Evolutionary conservation across 2,113 vertebrate genomes (phyloP), one percentile per base, ranked within the genome.

Genomic region (Cricetomys ansorgei): DNA sequence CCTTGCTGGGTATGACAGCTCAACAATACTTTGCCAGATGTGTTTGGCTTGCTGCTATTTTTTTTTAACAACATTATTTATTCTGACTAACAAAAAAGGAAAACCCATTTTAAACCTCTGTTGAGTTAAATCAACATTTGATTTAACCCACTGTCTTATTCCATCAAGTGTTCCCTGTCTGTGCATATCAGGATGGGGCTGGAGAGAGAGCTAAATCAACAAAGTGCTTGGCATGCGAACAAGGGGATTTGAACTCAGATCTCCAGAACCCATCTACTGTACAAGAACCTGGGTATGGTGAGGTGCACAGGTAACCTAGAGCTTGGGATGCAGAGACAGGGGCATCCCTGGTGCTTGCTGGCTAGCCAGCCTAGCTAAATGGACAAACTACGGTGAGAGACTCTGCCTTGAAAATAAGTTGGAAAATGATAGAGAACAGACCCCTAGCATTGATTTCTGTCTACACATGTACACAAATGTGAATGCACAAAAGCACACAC

Each of bases 41-140:
- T 37, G 79, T 11, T 83, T 92, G 48, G 62, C 80, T 76, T 50
- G 23, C 15, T 45, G 40, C 15, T 55, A 79, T 89, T 69, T 96
- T 93, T 19, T 77, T 45, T 37, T 37, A 25, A 91, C 17, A 69
- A 75, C 77, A 93, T 64, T 64, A 84, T 88, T 73, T 87, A 79
- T 94, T 69, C 55, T 16, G 43, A 88, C 45, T 83, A 76, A 76
- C 21, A 85, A 65, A 80, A 59, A 43, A 43, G 57, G 70, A 77
- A 87, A 94, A 86, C 1, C 1, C 15, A 69, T 93, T 91, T 80
- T 40, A 90, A 95, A 81, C 15, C 27, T 55, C 55, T 2, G 45
- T 25, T 48, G 4, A 62, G 72, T 62, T 89, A 96, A 92, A 96
- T 62, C n/a, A 88, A 93, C 37, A 62, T 76, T 50, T 77, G 76